Percentiles rank a stretch among this genome's conserved stretches.
phyloP scores from a whole-genome alignment of 2,797 vertebrate species.

The Octomys mimax region DNA sequence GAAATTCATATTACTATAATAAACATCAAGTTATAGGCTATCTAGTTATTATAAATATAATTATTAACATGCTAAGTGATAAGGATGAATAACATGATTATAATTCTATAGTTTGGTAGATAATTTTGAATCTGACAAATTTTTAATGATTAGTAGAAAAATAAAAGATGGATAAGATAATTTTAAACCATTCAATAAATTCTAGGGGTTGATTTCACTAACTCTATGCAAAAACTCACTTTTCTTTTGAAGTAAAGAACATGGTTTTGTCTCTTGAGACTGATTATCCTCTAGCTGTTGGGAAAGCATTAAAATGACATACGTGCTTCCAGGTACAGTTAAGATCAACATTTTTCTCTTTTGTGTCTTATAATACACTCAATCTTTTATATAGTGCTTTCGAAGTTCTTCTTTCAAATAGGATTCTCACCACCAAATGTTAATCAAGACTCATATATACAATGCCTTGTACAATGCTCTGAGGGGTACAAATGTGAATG shows the following conservation, averaged over 20 bases:
- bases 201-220: constrained; percentile 54
- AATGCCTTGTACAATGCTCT: constrained; percentile 50
- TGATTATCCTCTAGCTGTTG: constrained; percentile 55
- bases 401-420: constrained; percentile 69
- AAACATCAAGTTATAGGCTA: constrained; percentile 21
- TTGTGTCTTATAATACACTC: constrained; percentile 65
- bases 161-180: constrained; percentile 46
- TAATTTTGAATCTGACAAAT: constrained; percentile 47
- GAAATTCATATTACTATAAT: not conserved
- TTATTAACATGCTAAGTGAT: constrained; percentile 36
- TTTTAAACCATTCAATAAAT: constrained; percentile 57
- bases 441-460: constrained; percentile 60
- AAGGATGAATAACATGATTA: not conserved
- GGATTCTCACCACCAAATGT: constrained; percentile 66
- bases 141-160: constrained; percentile 34
- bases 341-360: constrained; percentile 76
- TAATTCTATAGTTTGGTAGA: constrained; percentile 6
- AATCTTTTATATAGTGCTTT: constrained; percentile 68
- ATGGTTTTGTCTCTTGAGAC: constrained; percentile 62
- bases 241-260: constrained; percentile 52
- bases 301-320: constrained; percentile 77
- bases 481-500: constrained; percentile 49
- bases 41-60: not conserved
- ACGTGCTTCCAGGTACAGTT: constrained; percentile 71
- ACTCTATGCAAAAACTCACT: constrained; percentile 51